phyloP scores from a whole-genome alignment of 2,888 invertebrate genomes.

The Drosophila gaucha region DNA sequence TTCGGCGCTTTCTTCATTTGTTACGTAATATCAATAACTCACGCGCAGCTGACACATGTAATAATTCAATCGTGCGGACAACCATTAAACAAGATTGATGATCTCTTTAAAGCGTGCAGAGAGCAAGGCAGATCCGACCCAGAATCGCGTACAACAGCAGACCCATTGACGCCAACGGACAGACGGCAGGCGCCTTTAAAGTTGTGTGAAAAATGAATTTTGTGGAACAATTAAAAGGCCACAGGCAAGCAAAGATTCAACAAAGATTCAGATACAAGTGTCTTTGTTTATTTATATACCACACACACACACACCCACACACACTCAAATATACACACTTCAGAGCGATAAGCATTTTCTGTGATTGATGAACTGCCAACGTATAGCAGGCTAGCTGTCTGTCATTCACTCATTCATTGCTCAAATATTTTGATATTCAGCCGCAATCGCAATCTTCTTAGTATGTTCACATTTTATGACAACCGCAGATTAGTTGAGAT shows the following conservation, averaged over 20 bases:
- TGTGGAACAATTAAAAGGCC: conserved; percentile 65
- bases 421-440: conserved; percentile 62
- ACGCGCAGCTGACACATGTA: conserved; percentile 82
- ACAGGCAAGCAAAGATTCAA: conserved; percentile 33
- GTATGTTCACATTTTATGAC: conserved; percentile 65
- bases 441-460: conserved; percentile 20
- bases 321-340: conserved; percentile 24
- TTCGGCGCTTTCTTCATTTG: conserved; percentile 71
- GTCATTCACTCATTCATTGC: conserved; percentile 54
- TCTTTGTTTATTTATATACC: conserved; percentile 57
- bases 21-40: conserved; percentile 78
- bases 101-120: conserved; percentile 68
- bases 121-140: conserved; percentile 23
- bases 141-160: conserved; percentile 33
- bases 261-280: conserved; percentile 35
- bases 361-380: conserved; percentile 72
- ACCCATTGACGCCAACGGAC: conserved; percentile 65
- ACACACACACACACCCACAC: conserved; percentile 14
- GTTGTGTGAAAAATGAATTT: conserved; percentile 69
- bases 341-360: conserved; percentile 64
- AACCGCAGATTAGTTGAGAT: conserved; percentile 76
- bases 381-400: conserved; percentile 22
- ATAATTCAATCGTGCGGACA: conserved; percentile 83
- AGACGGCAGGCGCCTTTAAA: conserved; percentile 52
- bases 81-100: conserved; percentile 84